phyloP scores from a whole-genome alignment of 2,797 vertebrate genomes.

The Sebastes taczanowskii region DNA sequence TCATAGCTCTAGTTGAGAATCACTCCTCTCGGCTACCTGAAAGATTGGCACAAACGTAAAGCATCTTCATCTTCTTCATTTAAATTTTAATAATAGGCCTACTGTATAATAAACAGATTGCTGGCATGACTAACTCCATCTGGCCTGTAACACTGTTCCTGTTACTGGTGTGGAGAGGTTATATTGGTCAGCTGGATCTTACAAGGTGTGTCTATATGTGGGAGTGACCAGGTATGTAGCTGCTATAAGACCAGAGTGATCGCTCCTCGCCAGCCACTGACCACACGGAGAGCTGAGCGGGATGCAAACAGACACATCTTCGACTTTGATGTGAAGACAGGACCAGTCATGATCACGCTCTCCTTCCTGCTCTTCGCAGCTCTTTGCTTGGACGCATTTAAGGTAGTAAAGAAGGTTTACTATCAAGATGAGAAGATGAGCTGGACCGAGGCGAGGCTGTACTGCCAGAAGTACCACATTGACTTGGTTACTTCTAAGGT shows the following conservation, averaged over 20 bases:
- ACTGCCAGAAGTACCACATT: neutral
- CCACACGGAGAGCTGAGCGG: neutral
- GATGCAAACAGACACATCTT: neutral
- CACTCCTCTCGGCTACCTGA: neutral
- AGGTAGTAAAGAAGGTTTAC: fast-evolving
- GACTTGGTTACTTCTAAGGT: neutral
- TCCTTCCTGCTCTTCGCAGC: slow-evolving; percentile 1
- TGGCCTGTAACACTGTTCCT: neutral
- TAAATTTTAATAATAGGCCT: neutral
- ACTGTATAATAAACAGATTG: neutral
- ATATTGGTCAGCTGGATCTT: neutral
- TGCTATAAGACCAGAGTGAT: slow-evolving; percentile 24
- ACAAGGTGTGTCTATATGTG: slow-evolving; percentile 19
- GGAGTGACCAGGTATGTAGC: neutral
- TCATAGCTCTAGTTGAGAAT: neutral
- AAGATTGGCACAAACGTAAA: neutral
- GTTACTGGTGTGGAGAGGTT: neutral
- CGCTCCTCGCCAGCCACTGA: neutral
- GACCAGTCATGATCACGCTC: slow-evolving; percentile 14
- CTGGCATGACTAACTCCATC: neutral
- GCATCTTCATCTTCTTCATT: neutral
- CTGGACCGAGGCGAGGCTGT: slow-evolving; percentile 11
- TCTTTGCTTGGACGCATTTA: neutral
- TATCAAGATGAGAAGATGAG: fast-evolving
- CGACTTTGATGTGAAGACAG: neutral